Conservation (phyloP, 2,797 vertebrate species). For the Crax fasciolata region DNA sequence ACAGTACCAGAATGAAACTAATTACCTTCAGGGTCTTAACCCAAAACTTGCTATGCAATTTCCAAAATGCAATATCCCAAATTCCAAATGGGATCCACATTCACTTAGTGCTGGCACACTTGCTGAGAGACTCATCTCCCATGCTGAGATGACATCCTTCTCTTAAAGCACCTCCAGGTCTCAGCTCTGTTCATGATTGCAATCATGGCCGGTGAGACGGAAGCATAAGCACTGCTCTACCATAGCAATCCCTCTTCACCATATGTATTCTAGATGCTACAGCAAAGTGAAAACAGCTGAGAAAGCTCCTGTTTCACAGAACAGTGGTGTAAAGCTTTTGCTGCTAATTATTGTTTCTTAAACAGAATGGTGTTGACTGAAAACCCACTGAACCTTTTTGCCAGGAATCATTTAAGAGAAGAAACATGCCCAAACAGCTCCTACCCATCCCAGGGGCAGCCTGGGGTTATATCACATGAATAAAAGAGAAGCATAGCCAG, state of each 20-base stretch:
- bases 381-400: not conserved
- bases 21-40: not conserved
- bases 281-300: not conserved
- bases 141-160: fast-evolving
- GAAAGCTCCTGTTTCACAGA: not conserved
- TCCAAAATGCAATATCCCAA: not conserved
- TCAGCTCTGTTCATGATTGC: fast-evolving
- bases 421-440: not conserved
- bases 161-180: not conserved
- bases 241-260: not conserved
- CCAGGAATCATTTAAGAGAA: not conserved
- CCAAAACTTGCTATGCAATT: not conserved
- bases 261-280: not conserved
- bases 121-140: not conserved
- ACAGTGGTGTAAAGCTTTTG: not conserved
- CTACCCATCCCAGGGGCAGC: not conserved
- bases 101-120: not conserved
- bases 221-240: fast-evolving
- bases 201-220: not conserved
- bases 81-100: too few species aligned
- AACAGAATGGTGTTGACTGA: not conserved
- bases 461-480: not conserved
- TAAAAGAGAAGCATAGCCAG: not conserved
- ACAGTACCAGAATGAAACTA: not conserved
- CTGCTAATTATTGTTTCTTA: not conserved